These are phyloP conservation scores for Euproctis similis DNA, from an alignment of 2,888 invertebrate genomes.

Conservation along the genomic window DNA sequence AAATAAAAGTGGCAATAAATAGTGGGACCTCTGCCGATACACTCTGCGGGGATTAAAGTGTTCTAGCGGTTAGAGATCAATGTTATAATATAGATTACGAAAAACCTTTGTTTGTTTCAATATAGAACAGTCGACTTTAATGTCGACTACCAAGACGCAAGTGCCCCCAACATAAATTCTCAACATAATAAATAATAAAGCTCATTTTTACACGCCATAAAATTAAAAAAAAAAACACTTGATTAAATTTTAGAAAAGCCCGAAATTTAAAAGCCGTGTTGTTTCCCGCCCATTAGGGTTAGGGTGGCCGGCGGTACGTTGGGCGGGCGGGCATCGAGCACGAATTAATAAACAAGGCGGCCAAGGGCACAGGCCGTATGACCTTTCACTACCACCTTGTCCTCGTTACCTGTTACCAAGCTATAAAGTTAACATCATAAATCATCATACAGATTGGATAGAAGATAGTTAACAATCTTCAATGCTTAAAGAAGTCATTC, in stretches of 20 bases:
- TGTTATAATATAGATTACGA: slow-evolving; percentile 56
- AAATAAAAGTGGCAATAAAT: slow-evolving; percentile 71
- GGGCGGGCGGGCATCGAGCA: slow-evolving; percentile 52
- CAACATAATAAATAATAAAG: slow-evolving; percentile 34
- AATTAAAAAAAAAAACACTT: slow-evolving; percentile 50
- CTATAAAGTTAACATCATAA: slow-evolving; percentile 5
- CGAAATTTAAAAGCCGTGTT: slow-evolving; percentile 62
- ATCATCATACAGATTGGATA: slow-evolving; percentile 2
- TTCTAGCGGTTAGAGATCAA: slow-evolving; percentile 41
- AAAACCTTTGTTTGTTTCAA: slow-evolving; percentile 39
- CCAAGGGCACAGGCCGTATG: slow-evolving; percentile 56
- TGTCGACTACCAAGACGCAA: too few relatives aligned
- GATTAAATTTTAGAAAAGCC: slow-evolving; percentile 53
- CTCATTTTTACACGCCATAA: slow-evolving; percentile 43
- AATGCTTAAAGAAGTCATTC: too few relatives aligned
- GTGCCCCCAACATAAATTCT: slow-evolving; percentile 11
- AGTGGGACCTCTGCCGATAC: slow-evolving; percentile 62
- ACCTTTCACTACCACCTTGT: slow-evolving; percentile 52
- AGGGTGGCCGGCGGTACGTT: slow-evolving; percentile 44
- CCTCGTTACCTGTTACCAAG: slow-evolving; percentile 39
- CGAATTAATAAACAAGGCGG: slow-evolving; percentile 70
- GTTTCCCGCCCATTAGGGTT: slow-evolving; percentile 63
- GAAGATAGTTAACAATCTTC: too few relatives aligned
- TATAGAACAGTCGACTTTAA: slow-evolving; percentile 17
- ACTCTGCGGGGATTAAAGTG: slow-evolving; percentile 71